Conservation (phyloP, 1,140 invertebrate genomes). For the Sipha flava region DNA sequence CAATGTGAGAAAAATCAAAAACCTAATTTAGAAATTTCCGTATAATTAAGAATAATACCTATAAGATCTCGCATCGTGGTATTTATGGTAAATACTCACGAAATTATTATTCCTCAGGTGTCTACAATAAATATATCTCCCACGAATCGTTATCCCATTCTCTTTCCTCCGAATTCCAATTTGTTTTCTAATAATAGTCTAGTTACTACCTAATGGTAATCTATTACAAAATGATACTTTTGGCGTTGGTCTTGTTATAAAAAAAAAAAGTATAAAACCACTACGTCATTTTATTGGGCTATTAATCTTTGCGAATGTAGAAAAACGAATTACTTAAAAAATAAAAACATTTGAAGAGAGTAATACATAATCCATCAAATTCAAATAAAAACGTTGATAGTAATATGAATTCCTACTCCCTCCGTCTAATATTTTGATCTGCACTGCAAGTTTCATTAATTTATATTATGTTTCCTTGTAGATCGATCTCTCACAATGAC, state of each 20-base stretch:
- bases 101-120: neutral
- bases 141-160: neutral
- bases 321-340: constrained; percentile 5
- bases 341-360: neutral
- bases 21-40: neutral
- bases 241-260: neutral
- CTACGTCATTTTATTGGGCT: too few relatives aligned
- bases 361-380: neutral
- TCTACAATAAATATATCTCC: neutral
- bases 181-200: neutral
- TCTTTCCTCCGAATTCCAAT: neutral
- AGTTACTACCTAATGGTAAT: neutral
- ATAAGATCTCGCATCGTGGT: neutral
- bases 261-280: neutral
- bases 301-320: neutral
- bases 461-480: neutral
- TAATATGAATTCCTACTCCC: neutral
- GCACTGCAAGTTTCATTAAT: neutral
- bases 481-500: constrained; percentile 11
- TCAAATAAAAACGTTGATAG: neutral
- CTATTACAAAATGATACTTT: neutral
- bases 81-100: neutral
- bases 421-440: too few relatives aligned
- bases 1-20: neutral
- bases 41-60: neutral